Percentiles rank a stretch among this genome's conserved stretches.
Conservation (phyloP, 2,888 invertebrate genomes). For the Arrhopalites spinosus region DNA sequence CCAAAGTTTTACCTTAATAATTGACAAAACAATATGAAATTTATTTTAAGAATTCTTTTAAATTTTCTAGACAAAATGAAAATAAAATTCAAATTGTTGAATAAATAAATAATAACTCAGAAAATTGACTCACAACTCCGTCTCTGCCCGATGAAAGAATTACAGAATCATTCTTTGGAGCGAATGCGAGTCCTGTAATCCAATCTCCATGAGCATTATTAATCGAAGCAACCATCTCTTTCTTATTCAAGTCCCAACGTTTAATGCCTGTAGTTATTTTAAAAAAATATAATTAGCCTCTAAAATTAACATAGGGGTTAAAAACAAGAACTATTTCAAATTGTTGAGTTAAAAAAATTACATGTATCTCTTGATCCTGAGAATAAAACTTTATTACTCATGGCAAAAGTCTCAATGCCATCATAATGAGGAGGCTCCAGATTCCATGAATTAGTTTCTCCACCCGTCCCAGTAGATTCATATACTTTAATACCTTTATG, state of each 20-base stretch:
- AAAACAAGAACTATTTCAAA: too few species aligned
- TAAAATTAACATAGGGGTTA: too few species aligned
- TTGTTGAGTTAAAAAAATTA: too few species aligned
- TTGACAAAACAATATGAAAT: not conserved
- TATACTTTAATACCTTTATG: conserved; percentile 69
- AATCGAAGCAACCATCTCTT: conserved; percentile 36
- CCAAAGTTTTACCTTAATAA: conserved; percentile 48
- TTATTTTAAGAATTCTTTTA: not conserved
- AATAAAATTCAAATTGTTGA: not conserved
- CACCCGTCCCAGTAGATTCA: not conserved
- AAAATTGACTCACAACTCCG: too few species aligned
- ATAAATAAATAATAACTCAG: not conserved
- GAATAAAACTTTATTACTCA: conserved; percentile 71
- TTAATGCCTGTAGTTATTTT: conserved; percentile 63
- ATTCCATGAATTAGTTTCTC: conserved; percentile 58
- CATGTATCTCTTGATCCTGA: conserved; percentile 84
- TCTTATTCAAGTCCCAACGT: too few species aligned
- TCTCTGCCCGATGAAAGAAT: conserved; percentile 39
- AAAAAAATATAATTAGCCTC: too few species aligned
- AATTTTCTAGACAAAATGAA: not conserved
- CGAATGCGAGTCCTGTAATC: conserved; percentile 48
- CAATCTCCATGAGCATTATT: conserved; percentile 50
- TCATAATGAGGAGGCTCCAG: conserved; percentile 88
- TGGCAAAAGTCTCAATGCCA: conserved; percentile 79
- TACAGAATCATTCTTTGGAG: conserved; percentile 43